Base-by-base conservation (phyloP, 2,797 vertebrate species). In the Halcyon chelicuti region DNA sequence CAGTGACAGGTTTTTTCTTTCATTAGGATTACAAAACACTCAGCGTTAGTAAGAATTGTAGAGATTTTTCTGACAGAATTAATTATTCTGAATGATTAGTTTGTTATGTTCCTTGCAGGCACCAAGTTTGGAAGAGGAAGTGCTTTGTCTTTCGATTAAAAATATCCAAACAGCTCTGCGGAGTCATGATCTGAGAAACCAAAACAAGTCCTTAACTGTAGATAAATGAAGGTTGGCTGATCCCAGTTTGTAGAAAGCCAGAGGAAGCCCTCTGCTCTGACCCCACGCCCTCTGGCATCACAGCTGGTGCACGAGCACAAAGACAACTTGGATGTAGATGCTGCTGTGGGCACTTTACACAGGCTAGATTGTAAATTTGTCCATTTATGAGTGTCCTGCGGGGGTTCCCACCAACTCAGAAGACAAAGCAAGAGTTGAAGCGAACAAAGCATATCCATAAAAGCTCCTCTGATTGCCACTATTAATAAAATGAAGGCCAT, bases 291-390 rank as follows among this genome's bases (percentile, higher is more conserved):
- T 94, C 66, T 84, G 76, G 97, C 96, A 96, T 98, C 97, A 96
- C 97, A 98, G 97, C 96, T 98, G 98, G 97, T 96, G 95, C 90
- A 90, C 6, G 35, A 91, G 65, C 96, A 98, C 96, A 97, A 98
- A 98, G 95, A 93, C 78, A 82, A 80, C 93, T 93, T 95, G 87
- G 61, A 97, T 93, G 91, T 95, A 93, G 96, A 94, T 97, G 95
- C 83, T 83, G 86, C 96, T 97, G 91, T 94, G 95, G 95, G 95
- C 93, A 93, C 81, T 98, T 98, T 96, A 89, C 88, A 93, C 85
- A 96, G 93, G 82, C 88, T 94, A 88, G 96, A 95, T 98, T 98
- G 97, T 98, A 98, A 98, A 97, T 97, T 96, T 97, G 94, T 97
- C 88, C 93, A 96, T 98, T 98, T 98, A 94, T 96, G 86, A 97